Base-by-base conservation (phyloP, 2,797 vertebrate species). In the Sebastiscus albofasciatus region DNA sequence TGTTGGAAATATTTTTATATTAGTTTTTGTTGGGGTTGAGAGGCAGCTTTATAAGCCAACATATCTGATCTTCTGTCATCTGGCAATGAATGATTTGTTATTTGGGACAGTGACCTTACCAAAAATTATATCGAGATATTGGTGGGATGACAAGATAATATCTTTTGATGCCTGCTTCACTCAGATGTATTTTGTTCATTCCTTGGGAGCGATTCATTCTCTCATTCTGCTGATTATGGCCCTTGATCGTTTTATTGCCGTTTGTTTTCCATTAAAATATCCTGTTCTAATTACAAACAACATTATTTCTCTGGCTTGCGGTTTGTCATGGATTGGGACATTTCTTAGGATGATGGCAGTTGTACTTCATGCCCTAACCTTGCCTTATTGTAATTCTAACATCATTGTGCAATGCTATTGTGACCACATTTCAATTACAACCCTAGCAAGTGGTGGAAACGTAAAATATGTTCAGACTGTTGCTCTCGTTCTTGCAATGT, bases 371-470 rank as follows among this genome's bases (percentile, higher is more conserved):
- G 90, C 93, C 5, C 62, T 93, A 9, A 82, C 69, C 6, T 42
- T 94, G 22, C 39, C 68, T 12, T 95, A 93, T 49, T 96, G 93
- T 58, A 73, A 85, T 1, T 83, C 93, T 31, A 74, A 70, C 20
- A 6, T 80, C 46, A 84, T 75, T 64, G 5, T 33, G 4, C 94
- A 96, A 59, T 95, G 95, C 62, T 96, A 94, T 72, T 95, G 95
- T 75, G 94, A 96, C 75, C 94, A 95, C 59, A 77, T 89, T 2
- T 89, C 93, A 1, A 86, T 96, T 33, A 91, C 90, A 34, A 88
- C 54, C 1, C 81, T 95, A 72, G 93, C 90, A 18, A 95, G 94
- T 74, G 92, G 90, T 0, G 92, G 91, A 16, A 6, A 31, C n/a
- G 10, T 73, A 0, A 34, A 22, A 29, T 8, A 27, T 65, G 64